Conservation (phyloP, 2,797 vertebrate genomes). For the Leptodactylus fallax region DNA sequence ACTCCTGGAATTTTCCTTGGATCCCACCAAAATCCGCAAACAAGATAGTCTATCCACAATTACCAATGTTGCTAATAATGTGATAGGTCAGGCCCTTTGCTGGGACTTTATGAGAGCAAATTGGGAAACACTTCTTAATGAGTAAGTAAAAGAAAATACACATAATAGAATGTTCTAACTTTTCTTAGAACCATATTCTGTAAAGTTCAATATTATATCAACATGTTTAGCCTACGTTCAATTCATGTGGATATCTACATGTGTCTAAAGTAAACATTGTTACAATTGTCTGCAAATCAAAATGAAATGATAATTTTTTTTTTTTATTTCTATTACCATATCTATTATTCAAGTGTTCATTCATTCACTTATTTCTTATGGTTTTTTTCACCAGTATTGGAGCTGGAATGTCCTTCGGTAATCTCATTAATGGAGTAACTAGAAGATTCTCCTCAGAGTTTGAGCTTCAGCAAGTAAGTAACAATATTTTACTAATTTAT, state of each 20-base stretch:
- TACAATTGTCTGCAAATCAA: not conserved
- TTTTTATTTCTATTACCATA: not conserved
- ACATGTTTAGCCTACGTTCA: not conserved
- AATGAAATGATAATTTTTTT: not conserved
- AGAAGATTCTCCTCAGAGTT: conserved; percentile 83
- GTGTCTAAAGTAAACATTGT: not conserved
- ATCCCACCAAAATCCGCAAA: conserved; percentile 86
- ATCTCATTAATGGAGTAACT: conserved; percentile 80
- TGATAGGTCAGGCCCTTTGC: conserved; percentile 83
- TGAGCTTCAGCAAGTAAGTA: conserved; percentile 87
- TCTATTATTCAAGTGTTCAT: not conserved
- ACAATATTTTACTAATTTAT: not conserved
- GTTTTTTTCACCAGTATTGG: not conserved
- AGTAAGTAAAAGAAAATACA: conserved; percentile 78
- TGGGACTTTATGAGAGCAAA: conserved; percentile 89
- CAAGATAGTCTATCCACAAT: conserved; percentile 89
- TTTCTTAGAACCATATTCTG: not conserved
- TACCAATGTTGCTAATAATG: conserved; percentile 81
- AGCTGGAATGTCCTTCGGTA: conserved; percentile 76
- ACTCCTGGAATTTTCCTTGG: conserved; percentile 85
- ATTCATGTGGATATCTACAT: not conserved
- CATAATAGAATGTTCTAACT: no score
- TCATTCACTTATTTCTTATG: no score
- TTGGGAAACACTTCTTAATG: conserved; percentile 80
- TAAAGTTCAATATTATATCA: not conserved